Evolutionary conservation across 2,797 vertebrate genomes (phyloP).

Genomic region (Silurus aristotelis): DNA sequence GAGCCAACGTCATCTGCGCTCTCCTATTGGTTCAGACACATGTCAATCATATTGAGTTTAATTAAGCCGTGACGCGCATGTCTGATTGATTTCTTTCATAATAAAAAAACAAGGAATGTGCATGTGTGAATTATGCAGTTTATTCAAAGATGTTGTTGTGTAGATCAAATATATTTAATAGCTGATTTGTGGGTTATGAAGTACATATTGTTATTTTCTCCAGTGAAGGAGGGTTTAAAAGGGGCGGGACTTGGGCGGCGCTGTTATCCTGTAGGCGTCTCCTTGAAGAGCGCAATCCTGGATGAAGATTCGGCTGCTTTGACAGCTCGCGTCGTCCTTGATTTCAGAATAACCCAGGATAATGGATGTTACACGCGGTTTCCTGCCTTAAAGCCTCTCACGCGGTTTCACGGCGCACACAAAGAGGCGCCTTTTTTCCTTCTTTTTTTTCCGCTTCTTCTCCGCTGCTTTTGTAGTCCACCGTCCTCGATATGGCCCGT

Average conservation of each 20-base stretch:
- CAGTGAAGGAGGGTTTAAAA: neutral
- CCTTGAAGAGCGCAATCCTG: constrained; percentile 51
- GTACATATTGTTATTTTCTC: neutral
- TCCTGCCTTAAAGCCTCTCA: neutral
- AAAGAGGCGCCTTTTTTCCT: too few relatives aligned
- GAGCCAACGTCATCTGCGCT: neutral
- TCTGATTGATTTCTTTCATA: too few relatives aligned
- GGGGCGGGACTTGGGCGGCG: constrained; percentile 45
- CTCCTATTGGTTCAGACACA: constrained; percentile 39
- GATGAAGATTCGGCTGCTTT: constrained; percentile 55
- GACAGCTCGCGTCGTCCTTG: constrained; percentile 63
- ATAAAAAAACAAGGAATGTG: neutral
- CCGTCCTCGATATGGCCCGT: constrained; percentile 47
- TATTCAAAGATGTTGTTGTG: neutral
- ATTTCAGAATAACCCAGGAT: constrained; percentile 53
- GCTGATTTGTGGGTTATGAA: neutral
- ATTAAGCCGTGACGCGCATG: constrained; percentile 3
- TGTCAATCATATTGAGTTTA: constrained; percentile 39
- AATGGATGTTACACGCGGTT: constrained; percentile 58
- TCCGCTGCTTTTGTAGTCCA: constrained; percentile 4
- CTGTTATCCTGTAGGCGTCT: constrained; percentile 50
- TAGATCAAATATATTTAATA: neutral
- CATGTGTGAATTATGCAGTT: too few relatives aligned
- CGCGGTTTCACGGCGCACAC: neutral
- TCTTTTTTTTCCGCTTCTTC: neutral